phyloP scores from a whole-genome alignment of 2,888 invertebrate species.

The Muscina levida region DNA sequence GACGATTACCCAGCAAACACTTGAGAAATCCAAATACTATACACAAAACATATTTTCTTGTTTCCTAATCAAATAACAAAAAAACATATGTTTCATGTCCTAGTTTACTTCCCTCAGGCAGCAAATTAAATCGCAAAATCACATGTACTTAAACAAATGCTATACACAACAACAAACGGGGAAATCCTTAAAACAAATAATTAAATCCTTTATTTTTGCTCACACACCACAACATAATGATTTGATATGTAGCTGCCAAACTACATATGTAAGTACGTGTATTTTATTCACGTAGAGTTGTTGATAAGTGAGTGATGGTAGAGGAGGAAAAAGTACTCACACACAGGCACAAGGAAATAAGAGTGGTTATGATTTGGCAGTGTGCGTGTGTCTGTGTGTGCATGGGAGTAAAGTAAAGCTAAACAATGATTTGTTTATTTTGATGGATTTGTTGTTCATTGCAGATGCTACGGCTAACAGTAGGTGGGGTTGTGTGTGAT shows the following conservation, averaged over 20 bases:
- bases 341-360: too few species aligned
- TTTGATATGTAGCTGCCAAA: background rate
- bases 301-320: conserved; percentile 10
- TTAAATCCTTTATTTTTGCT: conserved; percentile 76
- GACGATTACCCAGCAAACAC: conserved; percentile 58
- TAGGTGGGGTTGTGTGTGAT: conserved; percentile 2
- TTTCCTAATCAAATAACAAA: conserved; percentile 31
- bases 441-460: conserved; percentile 74
- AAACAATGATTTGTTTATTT: conserved; percentile 70
- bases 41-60: conserved; percentile 41
- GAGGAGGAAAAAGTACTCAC: conserved; percentile 24
- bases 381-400: conserved; percentile 26
- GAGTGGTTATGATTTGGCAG: too few species aligned
- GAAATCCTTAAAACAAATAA: conserved; percentile 76
- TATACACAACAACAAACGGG: too few species aligned
- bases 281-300: background rate
- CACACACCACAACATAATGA: conserved; percentile 38
- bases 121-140: conserved; percentile 18
- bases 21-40: conserved; percentile 39
- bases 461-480: too few species aligned
- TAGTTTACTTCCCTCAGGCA: background rate
- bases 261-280: conserved; percentile 1
- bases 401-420: background rate
- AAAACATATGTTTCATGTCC: conserved; percentile 55
- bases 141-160: background rate